phyloP scores from a whole-genome alignment of 2,888 invertebrate genomes.

The Phalera bucephala region DNA sequence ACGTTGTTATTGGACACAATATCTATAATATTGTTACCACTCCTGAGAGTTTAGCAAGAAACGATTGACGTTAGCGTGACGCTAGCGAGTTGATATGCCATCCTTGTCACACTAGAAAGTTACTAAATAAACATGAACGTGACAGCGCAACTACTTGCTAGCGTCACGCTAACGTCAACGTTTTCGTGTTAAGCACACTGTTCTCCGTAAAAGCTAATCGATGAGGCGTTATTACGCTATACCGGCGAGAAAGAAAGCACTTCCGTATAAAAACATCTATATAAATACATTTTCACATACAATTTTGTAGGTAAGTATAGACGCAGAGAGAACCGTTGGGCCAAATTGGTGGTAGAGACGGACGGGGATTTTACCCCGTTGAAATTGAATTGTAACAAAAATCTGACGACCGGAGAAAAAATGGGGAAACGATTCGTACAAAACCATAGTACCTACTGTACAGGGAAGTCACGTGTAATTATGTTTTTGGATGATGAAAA shows the following conservation, averaged over 20 bases:
- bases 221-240: constrained; percentile 52
- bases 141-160: no score
- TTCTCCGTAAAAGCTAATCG: constrained; percentile 52
- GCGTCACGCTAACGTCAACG: no score
- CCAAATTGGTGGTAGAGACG: not conserved
- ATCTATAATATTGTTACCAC: constrained; percentile 50
- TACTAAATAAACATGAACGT: no score
- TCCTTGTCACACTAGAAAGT: no score
- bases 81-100: no score
- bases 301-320: constrained; percentile 1
- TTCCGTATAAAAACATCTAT: constrained; percentile 25
- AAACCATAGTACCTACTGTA: no score
- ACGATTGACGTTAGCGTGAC: no score
- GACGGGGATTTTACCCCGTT: not conserved
- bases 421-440: not conserved
- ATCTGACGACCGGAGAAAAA: not conserved
- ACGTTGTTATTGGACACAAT: constrained; percentile 47
- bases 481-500: not conserved
- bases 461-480: no score
- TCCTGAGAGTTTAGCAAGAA: no score
- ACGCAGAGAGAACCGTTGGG: not conserved
- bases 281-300: constrained; percentile 11
- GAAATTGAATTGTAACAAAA: constrained; percentile 3
- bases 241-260: constrained; percentile 32
- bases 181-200: no score